phyloP scores from a whole-genome alignment of 2,888 invertebrate genomes.

The Drosophila borealis region DNA sequence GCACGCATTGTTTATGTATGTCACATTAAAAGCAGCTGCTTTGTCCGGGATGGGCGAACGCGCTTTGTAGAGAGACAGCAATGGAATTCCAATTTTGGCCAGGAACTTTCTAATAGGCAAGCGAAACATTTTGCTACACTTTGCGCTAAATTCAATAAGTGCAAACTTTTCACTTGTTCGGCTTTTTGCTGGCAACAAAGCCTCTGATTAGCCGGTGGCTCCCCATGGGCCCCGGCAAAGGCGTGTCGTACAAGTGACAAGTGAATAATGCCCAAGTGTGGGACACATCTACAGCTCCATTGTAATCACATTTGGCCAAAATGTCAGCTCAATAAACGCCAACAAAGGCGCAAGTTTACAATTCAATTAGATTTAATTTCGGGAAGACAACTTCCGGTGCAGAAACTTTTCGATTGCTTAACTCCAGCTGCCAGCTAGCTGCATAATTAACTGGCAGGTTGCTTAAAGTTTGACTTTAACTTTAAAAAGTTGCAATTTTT shows the following conservation, averaged over 20 bases:
- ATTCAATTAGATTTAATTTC: slow-evolving; percentile 74
- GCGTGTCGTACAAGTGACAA: slow-evolving; percentile 48
- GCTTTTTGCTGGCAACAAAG: slow-evolving; percentile 51
- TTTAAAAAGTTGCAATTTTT: slow-evolving; percentile 13
- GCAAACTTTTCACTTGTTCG: slow-evolving; percentile 40
- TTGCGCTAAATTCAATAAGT: slow-evolving; percentile 68
- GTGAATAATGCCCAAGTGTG: slow-evolving; percentile 69
- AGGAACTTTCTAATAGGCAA: slow-evolving; percentile 59
- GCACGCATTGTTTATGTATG: slow-evolving; percentile 30
- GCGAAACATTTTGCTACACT: slow-evolving; percentile 59
- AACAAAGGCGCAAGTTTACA: slow-evolving; percentile 60
- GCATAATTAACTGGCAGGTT: slow-evolving; percentile 47
- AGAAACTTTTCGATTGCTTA: slow-evolving; percentile 24
- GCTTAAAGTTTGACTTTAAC: slow-evolving; percentile 22
- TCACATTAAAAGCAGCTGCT: slow-evolving; percentile 16
- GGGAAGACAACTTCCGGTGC: slow-evolving; percentile 43
- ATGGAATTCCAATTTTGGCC: slow-evolving; percentile 50
- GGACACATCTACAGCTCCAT: slow-evolving; percentile 14
- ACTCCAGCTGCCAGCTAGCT: slow-evolving; percentile 19
- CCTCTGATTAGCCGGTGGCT: slow-evolving; percentile 64
- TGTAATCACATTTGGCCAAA: slow-evolving; percentile 74
- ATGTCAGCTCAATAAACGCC: slow-evolving; percentile 58
- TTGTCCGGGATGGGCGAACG: background rate
- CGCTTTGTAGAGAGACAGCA: slow-evolving; percentile 9
- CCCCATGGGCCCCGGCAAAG: slow-evolving; percentile 3